Evolutionary conservation across 2,888 invertebrate genomes (phyloP), one percentile per base, ranked within the genome.

Genomic region (Anoncus sp.): DNA sequence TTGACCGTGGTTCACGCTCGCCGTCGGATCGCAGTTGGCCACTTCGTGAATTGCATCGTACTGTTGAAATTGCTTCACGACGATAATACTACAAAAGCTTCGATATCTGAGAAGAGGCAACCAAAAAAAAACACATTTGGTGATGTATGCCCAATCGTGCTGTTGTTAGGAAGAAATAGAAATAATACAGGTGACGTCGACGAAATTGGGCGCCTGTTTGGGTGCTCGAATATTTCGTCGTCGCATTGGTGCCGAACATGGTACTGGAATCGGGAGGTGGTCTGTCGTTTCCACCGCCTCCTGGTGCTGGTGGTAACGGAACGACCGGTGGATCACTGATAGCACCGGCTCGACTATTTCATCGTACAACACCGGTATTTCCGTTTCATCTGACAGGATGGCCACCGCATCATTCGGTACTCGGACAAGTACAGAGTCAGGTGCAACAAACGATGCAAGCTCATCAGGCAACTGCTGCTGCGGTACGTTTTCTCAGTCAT

Each of bases 261-360:
- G 91, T 90, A 77, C 84, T 91, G 79, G 91, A 91, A 85, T 90
- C 91, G 86, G 91, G 91, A 85, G 91, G 90, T 86, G 91, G 91
- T 85, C 82, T 90, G 85, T 91, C 91, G 80, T 91, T 90, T 81
- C 91, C 91, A 85, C 88, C 90, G 85, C 90, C 90, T 86, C 90
- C 90, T 87, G 89, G 88, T 86, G 85, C 88, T 80, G 88, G 87
- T 45, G 86, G 88, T 70, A 83, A 85, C 69, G 88, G 88, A 31
- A 85, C 87, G 76, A 85, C 83, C 70, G 87, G 85, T 65, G 89
- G 89, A 67, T 86, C 90, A 22, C 84, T 90, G 10, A 85, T 90
- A 49, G 85, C 85, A n/a, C 87, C 90, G 43, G 88, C 87, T 38
- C 85, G 91, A 69, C 82, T 90, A 18, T 90, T 90, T 79, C 91